Base-by-base conservation (phyloP, 2,888 invertebrate genomes). In the Phaedon cochleariae region DNA sequence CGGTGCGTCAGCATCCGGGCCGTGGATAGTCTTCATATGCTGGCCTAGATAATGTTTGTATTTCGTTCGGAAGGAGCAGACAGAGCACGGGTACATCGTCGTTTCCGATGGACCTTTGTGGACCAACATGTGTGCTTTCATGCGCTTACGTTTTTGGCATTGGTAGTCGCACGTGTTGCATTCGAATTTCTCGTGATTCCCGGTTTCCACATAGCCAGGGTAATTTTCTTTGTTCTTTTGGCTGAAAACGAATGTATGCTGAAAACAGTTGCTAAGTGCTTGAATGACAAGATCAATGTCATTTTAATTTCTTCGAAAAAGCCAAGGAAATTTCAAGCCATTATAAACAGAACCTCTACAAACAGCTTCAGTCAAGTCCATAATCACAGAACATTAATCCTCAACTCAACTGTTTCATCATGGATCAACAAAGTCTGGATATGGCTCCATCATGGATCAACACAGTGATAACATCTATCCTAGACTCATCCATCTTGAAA, bases 31-130 rank as follows among this genome's bases (percentile, higher is more conserved):
- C 12, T 7, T 20, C 10, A 9, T 0, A 29, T 54, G 54, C 10
- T 7, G 2, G 18, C 34, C 18, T 4, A 54, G 20, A 20, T 22
- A 22, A 18, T 37, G 0, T 54, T 18, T 20, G 20, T 18, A 15
- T 21, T 20, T 34, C 20, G 12, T 54, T 21, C 22, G n/a, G 17
- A 54, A 54, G 17, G 18, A 2, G 20, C 54, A 54, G 4, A 29
- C 17, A 2, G 12, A 9, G 15, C 54, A 54, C 5, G 34, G 12
- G 37, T 54, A 54, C 34, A 54, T 54, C 15, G 6, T 12, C n/a
- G 34, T n/a, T 37, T 54, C 54, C 2, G 54, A 54, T 17, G 54
- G 37, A 21, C 12, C 18, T 34, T 37, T 37, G 20, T 54, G 54
- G 20, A 34, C 20, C 21, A 10, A 22, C 12, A 0, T 9, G 21